phyloP scores from a whole-genome alignment of 2,888 invertebrate genomes.

The Barypeithes pellucidus region DNA sequence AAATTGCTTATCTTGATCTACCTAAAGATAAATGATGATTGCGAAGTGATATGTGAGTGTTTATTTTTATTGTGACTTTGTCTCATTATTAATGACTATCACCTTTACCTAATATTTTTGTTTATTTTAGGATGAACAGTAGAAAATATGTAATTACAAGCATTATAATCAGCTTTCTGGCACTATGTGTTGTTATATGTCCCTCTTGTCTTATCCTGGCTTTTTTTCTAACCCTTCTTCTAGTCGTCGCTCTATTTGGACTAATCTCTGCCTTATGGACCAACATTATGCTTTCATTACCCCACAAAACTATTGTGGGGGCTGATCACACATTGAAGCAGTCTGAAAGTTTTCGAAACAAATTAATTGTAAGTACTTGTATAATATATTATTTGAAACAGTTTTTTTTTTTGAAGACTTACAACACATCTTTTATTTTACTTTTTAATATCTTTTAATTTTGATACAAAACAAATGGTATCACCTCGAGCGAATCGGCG shows the following conservation, averaged over 20 bases:
- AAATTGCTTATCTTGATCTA: slow-evolving; percentile 11
- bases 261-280: slow-evolving; percentile 74
- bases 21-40: slow-evolving; percentile 35
- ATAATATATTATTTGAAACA: neutral
- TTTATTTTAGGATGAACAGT: slow-evolving; percentile 55
- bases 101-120: neutral
- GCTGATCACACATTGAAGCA: slow-evolving; percentile 77
- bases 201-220: slow-evolving; percentile 37
- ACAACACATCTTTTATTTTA: too few species aligned
- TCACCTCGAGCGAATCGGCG: too few species aligned
- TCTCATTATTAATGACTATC: neutral
- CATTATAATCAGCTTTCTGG: slow-evolving; percentile 46
- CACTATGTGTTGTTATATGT: slow-evolving; percentile 37
- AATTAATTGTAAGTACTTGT: slow-evolving; percentile 73
- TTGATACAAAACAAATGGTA: too few species aligned
- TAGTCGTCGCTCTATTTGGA: slow-evolving; percentile 63
- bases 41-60: slow-evolving; percentile 32
- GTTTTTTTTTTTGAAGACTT: too few species aligned
- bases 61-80: neutral
- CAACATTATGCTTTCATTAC: slow-evolving; percentile 78
- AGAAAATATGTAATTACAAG: slow-evolving; percentile 51
- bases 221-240: slow-evolving; percentile 52
- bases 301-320: slow-evolving; percentile 77
- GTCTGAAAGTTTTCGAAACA: slow-evolving; percentile 75
- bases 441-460: too few species aligned